These are phyloP conservation scores for Orientallactaga bullata DNA, from an alignment of 2,113 vertebrate genomes.

Conservation along the genomic window DNA sequence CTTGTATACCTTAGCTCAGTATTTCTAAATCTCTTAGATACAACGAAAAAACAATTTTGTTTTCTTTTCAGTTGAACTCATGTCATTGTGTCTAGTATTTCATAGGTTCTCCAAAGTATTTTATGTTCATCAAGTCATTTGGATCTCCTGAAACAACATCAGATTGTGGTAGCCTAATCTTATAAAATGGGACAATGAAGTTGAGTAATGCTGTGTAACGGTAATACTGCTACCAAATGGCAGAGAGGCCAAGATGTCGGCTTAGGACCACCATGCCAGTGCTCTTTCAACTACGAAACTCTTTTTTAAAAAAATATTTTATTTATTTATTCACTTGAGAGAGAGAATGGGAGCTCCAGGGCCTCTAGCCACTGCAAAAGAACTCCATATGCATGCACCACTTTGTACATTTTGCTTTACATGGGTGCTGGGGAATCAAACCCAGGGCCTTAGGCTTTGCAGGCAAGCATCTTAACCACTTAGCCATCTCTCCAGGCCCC, in stretches of 20 bases:
- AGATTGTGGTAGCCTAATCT: background rate
- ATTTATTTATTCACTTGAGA: too few relatives aligned
- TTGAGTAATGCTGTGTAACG: background rate
- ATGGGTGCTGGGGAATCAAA: too few relatives aligned
- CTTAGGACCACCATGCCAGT: background rate
- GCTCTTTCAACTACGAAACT: background rate
- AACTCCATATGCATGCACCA: too few relatives aligned
- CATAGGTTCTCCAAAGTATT: too few relatives aligned
- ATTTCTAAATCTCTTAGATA: constrained; percentile 20
- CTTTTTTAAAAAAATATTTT: too few relatives aligned
- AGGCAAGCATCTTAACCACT: too few relatives aligned
- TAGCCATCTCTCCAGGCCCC: too few relatives aligned
- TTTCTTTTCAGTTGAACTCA: constrained; percentile 39
- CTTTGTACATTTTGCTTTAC: too few relatives aligned
- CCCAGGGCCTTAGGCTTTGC: too few relatives aligned
- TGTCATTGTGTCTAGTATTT: background rate
- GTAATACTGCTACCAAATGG: background rate
- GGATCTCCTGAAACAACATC: constrained; percentile 10
- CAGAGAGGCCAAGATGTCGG: background rate
- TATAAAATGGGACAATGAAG: constrained; percentile 48
- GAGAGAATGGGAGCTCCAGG: too few relatives aligned
- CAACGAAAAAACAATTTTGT: constrained; percentile 22
- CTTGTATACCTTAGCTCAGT: background rate
- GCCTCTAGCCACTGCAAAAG: too few relatives aligned
- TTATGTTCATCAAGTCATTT: constrained; percentile 44